Base-by-base conservation (phyloP, 2,888 invertebrate species). In the Pseudanteris insignis region DNA sequence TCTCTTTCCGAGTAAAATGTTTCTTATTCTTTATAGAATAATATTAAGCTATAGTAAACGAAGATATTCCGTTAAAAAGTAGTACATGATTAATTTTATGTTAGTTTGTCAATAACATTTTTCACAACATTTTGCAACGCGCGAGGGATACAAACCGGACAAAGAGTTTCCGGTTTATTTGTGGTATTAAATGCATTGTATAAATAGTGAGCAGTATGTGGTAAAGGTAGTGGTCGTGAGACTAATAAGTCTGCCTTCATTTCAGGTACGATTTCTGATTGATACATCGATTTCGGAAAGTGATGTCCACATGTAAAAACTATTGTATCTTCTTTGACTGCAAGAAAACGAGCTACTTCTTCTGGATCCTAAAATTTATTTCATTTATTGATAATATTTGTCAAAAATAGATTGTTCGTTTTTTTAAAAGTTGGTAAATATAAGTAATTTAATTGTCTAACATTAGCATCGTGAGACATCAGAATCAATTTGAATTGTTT, bases 301-400 rank as follows among this genome's bases (percentile, higher is more conserved):
- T 78, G 74, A 51, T 80, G 79, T 5, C 79, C 79, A 25, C 79
- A 80, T 0, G 79, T 80, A 26, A 80, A 80, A 29, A 79, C 69
- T 70, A 78, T 74, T 4, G 70, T 73, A 24, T 78, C 77, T 58
- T 78, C 76, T 24, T 76, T 70, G 1, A 67, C 65, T 5, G 67
- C 70, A n/a, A 80, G 69, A 25, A 80, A 73, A 40, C 71, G 66
- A 5, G 73, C 67, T 5, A 75, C 67, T 9, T 67, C 64, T 26
- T 75, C 70, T 15, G 72, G 65, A 60, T 73, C 74, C 71, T 74
- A 29, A 28, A 60, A 55, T 30, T 15, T 4, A 18, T 18, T 4
- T 18, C 18, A 18, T 18, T 18, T 18, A 18, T n/a, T n/a, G n/a
- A n/a, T n/a, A n/a, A n/a, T n/a, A n/a, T n/a, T n/a, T n/a, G n/a